Evolutionary conservation across 2,797 vertebrate species (phyloP).

Genomic region (Sebastes jordani): DNA sequence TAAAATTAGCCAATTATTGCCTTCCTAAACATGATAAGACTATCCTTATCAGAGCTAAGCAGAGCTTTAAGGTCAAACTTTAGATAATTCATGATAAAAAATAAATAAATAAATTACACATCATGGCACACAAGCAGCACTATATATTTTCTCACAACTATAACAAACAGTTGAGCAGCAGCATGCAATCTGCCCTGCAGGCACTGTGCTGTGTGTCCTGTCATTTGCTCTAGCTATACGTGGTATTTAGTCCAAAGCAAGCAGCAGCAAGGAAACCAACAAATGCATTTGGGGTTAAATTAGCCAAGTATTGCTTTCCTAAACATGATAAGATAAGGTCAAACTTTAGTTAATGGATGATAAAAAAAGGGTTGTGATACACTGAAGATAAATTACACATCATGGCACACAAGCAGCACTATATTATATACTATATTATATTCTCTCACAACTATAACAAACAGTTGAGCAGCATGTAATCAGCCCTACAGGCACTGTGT

Average conservation of each 20-base stretch:
- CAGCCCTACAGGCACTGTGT: not conserved
- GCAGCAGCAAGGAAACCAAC: not conserved
- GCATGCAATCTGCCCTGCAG: not conserved
- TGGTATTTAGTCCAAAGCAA: not conserved
- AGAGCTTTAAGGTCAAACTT: not conserved
- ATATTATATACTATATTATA: too few relatives aligned
- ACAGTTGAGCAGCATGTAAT: not conserved
- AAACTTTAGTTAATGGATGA: not conserved
- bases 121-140: not conserved
- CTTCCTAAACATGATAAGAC: not conserved
- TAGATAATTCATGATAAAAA: not conserved
- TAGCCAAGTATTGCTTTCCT: not conserved
- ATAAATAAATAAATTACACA: not conserved
- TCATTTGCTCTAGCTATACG: not conserved
- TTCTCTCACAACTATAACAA: not conserved
- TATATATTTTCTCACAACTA: not conserved
- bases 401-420: not conserved
- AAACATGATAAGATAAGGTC: not conserved
- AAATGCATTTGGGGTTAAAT: constrained; percentile 26
- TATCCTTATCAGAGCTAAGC: not conserved
- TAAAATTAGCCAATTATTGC: constrained; percentile 14
- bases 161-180: not conserved
- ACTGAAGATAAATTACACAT: not conserved
- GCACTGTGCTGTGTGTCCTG: not conserved
- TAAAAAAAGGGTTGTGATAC: not conserved